Conservation (phyloP, 2,888 invertebrate species). For the Bembecia ichneumoniformis region DNA sequence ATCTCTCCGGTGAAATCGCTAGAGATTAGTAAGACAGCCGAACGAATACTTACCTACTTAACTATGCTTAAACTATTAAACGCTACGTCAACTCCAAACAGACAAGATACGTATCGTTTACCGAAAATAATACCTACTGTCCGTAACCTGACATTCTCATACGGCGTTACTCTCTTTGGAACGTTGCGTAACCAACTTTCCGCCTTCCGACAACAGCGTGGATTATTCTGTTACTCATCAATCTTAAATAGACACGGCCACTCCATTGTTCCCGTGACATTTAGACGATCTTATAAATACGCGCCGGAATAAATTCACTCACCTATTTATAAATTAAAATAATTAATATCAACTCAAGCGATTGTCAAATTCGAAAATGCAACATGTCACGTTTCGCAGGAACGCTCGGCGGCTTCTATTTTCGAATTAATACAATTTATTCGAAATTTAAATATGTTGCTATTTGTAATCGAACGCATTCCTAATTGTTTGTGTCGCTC, state of each 20-base stretch:
- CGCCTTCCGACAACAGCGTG: slow-evolving; percentile 49
- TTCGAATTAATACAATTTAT: slow-evolving; percentile 26
- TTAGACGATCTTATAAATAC: slow-evolving; percentile 65
- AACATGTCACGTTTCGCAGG: slow-evolving; percentile 9
- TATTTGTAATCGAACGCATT: slow-evolving; percentile 61
- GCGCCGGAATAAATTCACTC: slow-evolving; percentile 42
- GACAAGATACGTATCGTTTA: slow-evolving; percentile 63
- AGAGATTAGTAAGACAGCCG: slow-evolving; percentile 38
- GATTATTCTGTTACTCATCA: slow-evolving; percentile 64
- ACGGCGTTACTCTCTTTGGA: slow-evolving; percentile 20
- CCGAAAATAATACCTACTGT: slow-evolving; percentile 62
- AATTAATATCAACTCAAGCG: neutral
- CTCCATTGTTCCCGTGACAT: slow-evolving; percentile 68
- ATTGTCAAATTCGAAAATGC: slow-evolving; percentile 1
- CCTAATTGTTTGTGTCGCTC: slow-evolving; percentile 57
- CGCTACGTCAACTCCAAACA: slow-evolving; percentile 49
- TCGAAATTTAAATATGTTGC: slow-evolving; percentile 12
- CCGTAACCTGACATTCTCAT: slow-evolving; percentile 58
- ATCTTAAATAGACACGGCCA: slow-evolving; percentile 61
- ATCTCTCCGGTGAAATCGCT: slow-evolving; percentile 31
- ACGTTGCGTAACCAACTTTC: slow-evolving; percentile 50
- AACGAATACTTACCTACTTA: slow-evolving; percentile 23
- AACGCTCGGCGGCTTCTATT: slow-evolving; percentile 11
- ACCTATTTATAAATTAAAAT: slow-evolving; percentile 46
- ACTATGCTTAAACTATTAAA: slow-evolving; percentile 55